Base-by-base conservation (phyloP, 2,888 invertebrate species). In the Drosophila ustulata region DNA sequence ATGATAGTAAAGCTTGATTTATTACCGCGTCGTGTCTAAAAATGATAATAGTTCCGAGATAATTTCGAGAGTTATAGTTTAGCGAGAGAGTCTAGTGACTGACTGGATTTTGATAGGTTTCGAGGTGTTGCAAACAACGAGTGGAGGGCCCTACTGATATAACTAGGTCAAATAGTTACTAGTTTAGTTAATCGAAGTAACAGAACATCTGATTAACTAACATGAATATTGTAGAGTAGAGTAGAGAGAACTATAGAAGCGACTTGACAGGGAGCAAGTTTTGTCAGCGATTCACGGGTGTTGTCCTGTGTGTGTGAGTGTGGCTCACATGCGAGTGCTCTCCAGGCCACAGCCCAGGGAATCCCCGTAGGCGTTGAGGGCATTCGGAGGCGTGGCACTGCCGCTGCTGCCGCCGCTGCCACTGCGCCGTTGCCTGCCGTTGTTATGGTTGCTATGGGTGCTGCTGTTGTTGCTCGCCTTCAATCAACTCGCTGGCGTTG, bases 241-340 rank as follows among this genome's bases (percentile, higher is more conserved):
- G 56, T 45, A 43, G 52, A 67, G 57, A 74, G 70, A 66, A 26
- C 39, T 52, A 41, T 52, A 61, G 64, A 67, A 56, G 61, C 62
- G 57, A 55, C 34, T 66, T 34, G 34, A 28, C 32, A 53, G 2
- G 30, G 64, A 70, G 66, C 61, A 52, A 59, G 28, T 26, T 34
- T n/a, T 25, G 74, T 45, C 46, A 61, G 63, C 47, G 57, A 8
- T 52, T 41, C 37, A 13, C 13, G 32, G 13, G n/a, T 28, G 28
- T 5, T 28, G 28, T 9, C 34, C 11, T 23, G 28, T 28, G 28
- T 28, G 28, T 28, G 28, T 0, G 28, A 28, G 30, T 34, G 37
- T 34, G 37, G 5, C 58, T 80, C 57, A 91, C 91, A 91, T 90
- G 57, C 90, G 90, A 26, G 91, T 91, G 79, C 91, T 90, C 67